Conservation (phyloP, 2,888 invertebrate species). For the Asteroscopus sphinx region DNA sequence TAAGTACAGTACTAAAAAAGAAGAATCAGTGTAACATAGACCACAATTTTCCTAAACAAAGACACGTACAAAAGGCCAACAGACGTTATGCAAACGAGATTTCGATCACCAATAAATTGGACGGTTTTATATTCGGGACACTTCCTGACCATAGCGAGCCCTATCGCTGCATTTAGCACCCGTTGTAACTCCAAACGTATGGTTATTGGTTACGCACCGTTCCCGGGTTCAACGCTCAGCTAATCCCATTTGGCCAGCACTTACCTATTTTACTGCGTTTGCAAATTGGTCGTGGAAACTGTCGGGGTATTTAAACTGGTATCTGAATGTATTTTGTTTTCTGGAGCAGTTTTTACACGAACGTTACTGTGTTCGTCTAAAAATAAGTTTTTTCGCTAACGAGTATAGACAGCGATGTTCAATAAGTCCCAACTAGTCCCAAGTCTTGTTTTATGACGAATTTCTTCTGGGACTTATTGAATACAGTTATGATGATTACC, state of each 20-base stretch:
- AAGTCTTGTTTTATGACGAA: conserved; percentile 17
- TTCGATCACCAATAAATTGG: conserved; percentile 38
- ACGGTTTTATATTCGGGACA: conserved; percentile 30
- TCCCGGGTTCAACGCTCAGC: conserved; percentile 48
- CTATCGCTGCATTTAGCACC: conserved; percentile 45
- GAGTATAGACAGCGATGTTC: conserved; percentile 31
- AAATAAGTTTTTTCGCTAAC: conserved; percentile 46
- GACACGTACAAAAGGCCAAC: conserved; percentile 20
- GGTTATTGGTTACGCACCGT: conserved; percentile 48
- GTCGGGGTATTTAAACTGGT: conserved; percentile 30
- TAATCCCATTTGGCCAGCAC: conserved; percentile 50
- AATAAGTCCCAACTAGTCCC: conserved; percentile 17
- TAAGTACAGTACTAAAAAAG: conserved; percentile 38
- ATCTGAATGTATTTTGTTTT: conserved; percentile 40
- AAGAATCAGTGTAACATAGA: conserved; percentile 7
- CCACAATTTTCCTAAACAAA: conserved; percentile 24
- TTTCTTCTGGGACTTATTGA: background rate
- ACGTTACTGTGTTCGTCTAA: conserved; percentile 39
- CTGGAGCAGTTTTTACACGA: conserved; percentile 45
- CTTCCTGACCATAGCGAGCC: conserved; percentile 33
- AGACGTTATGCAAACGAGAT: conserved; percentile 39
- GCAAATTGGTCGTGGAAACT: conserved; percentile 46
- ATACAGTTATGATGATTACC: background rate
- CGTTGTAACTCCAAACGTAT: conserved; percentile 38
- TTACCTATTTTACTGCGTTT: conserved; percentile 49